Conservation (phyloP, 2,888 invertebrate genomes). For the Chloromyia formosa region DNA sequence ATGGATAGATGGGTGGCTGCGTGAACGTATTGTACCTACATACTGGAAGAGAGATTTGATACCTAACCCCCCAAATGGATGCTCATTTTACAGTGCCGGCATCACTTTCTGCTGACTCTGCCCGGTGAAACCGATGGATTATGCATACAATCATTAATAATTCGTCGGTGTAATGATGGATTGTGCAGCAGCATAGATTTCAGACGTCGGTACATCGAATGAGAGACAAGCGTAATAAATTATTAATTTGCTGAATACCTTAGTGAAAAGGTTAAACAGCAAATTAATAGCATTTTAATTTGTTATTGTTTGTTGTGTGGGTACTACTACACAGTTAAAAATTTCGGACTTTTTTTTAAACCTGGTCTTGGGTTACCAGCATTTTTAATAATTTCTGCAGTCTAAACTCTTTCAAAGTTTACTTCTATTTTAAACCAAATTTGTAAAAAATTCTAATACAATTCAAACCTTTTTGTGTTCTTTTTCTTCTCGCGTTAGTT, state of each 20-base stretch:
- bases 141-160: slow-evolving; percentile 47
- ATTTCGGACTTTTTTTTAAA: no score
- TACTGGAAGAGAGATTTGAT: slow-evolving; percentile 1
- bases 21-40: not conserved
- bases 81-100: slow-evolving; percentile 6
- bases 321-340: no score
- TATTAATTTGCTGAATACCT: slow-evolving; percentile 45
- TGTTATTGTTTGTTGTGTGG: slow-evolving; percentile 3
- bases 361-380: no score
- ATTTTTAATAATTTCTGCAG: no score
- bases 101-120: not conserved
- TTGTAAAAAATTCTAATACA: no score
- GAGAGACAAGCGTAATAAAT: slow-evolving; percentile 44
- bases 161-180: slow-evolving; percentile 48
- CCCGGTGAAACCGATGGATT: slow-evolving; percentile 42
- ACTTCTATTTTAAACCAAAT: no score
- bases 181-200: slow-evolving; percentile 38
- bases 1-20: no score
- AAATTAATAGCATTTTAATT: slow-evolving; percentile 40
- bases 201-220: not conserved
- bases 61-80: not conserved
- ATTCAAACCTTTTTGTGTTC: no score
- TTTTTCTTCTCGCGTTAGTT: no score
- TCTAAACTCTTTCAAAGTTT: no score
- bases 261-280: slow-evolving; percentile 46